Evolutionary conservation across 2,888 invertebrate species (phyloP).

Genomic region (Ochropleura leucogaster): DNA sequence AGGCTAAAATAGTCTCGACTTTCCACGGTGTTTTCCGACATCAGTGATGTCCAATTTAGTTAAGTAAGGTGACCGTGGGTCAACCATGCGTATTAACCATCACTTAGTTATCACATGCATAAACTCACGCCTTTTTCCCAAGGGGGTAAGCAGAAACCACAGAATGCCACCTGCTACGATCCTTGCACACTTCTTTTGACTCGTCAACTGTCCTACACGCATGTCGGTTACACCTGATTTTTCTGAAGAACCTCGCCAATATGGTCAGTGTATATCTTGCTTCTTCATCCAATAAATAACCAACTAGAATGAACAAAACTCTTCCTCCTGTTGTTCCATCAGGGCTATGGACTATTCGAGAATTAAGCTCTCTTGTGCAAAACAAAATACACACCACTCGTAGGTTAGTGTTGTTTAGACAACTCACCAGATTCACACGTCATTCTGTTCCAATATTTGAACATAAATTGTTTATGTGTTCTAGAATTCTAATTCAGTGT

Average conservation of each 20-base stretch:
- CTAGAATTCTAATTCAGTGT: slow-evolving; percentile 42
- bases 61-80: not conserved
- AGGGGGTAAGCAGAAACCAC: too few relatives aligned
- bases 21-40: not conserved
- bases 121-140: too few relatives aligned
- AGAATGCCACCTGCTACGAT: too few relatives aligned
- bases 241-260: too few relatives aligned
- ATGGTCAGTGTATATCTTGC: too few relatives aligned
- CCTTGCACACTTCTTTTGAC: too few relatives aligned
- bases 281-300: not conserved
- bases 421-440: slow-evolving; percentile 27
- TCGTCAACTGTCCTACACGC: too few relatives aligned
- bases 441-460: slow-evolving; percentile 39
- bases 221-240: too few relatives aligned
- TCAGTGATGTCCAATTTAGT: not conserved
- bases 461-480: slow-evolving; percentile 49
- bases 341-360: not conserved
- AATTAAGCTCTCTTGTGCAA: not conserved
- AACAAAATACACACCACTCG: slow-evolving; percentile 2
- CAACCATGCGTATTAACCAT: not conserved
- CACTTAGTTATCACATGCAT: not conserved
- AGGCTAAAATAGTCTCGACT: not conserved
- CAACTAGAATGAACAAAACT: not conserved
- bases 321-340: not conserved
- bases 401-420: slow-evolving; percentile 29